Conservation (phyloP, 2,113 vertebrate species). For the Hiodon tergisus region DNA sequence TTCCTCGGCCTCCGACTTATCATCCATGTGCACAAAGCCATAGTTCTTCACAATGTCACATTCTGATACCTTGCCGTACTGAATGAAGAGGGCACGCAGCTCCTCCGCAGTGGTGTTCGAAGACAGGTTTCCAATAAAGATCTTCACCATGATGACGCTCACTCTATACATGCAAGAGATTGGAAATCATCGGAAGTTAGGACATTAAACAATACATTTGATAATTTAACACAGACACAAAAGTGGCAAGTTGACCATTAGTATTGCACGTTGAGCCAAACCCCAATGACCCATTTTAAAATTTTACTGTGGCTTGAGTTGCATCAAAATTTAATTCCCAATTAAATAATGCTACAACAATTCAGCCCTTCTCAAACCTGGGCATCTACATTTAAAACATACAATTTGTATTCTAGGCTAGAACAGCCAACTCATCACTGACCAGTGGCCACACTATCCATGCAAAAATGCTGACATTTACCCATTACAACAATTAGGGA, state of each 20-base stretch:
- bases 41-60: slow-evolving; percentile 96
- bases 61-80: slow-evolving; percentile 89
- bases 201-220: background rate
- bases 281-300: no score
- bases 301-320: no score
- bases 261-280: no score
- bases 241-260: background rate
- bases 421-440: no score
- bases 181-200: background rate
- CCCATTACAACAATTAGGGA: no score
- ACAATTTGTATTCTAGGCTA: no score
- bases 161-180: slow-evolving; percentile 20
- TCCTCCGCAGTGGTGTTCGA: slow-evolving; percentile 83
- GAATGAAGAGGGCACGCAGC: slow-evolving; percentile 85
- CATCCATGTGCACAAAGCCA: slow-evolving; percentile 93
- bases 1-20: slow-evolving; percentile 79
- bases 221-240: background rate
- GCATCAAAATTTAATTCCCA: no score
- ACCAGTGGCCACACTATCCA: no score
- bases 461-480: no score
- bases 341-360: no score
- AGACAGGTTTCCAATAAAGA: slow-evolving; percentile 93
- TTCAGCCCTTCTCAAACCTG: no score
- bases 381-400: no score
- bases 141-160: slow-evolving; percentile 82